Percentiles rank a stretch among this genome's conserved stretches.
Evolutionary conservation across 2,888 invertebrate genomes (phyloP).

Genomic region (Lasioglossum lativentre): DNA sequence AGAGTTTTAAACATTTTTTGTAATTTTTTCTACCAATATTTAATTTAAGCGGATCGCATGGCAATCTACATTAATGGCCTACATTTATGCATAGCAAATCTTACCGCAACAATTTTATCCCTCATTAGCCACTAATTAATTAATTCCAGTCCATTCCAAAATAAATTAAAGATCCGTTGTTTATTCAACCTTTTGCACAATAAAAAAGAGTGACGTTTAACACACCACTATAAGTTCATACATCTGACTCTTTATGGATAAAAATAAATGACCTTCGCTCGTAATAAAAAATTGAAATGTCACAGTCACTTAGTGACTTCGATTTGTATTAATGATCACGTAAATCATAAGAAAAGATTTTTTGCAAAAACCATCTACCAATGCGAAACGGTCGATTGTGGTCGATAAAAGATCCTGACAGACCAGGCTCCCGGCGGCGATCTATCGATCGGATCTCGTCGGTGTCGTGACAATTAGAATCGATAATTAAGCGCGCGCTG

Average conservation of each 20-base stretch:
- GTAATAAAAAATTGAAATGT: background rate
- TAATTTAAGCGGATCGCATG: background rate
- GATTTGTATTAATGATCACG: background rate
- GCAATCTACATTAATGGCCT: background rate
- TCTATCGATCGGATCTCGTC: background rate
- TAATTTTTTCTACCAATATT: too few relatives aligned
- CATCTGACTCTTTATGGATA: background rate
- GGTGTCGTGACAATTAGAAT: slow-evolving; percentile 38
- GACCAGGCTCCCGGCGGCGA: background rate
- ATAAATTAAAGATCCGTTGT: too few relatives aligned
- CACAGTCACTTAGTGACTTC: background rate
- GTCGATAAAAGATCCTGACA: background rate
- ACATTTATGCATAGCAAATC: background rate
- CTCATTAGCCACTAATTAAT: background rate
- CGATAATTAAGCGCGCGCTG: slow-evolving; percentile 43
- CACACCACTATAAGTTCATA: background rate
- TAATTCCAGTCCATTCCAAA: background rate
- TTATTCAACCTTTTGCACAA: too few relatives aligned
- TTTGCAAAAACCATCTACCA: background rate
- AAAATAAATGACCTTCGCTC: background rate
- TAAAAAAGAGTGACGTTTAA: background rate
- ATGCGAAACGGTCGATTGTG: background rate
- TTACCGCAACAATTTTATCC: too few relatives aligned
- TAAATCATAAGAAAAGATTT: background rate
- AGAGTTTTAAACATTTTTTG: too few relatives aligned